Base-by-base conservation (phyloP, 2,888 invertebrate genomes). In the Hypselothyrea guttata region DNA sequence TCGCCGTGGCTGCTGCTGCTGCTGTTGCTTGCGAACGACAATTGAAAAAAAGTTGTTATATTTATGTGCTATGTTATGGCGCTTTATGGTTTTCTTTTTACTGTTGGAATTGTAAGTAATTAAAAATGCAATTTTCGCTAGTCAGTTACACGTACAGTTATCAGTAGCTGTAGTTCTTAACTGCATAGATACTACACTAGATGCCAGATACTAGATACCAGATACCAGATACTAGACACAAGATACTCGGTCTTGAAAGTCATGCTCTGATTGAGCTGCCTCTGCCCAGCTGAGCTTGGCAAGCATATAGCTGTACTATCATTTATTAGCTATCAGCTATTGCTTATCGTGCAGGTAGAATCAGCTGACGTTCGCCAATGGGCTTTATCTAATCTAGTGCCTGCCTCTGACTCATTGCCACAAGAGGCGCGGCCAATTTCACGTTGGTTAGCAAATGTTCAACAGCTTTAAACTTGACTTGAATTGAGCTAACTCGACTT, bases 341-440 rank as follows among this genome's bases (percentile, higher is more conserved):
- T 7, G 28, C 28, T 28, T 28, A 41, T 44, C 51, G 33, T 22
- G 22, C 15, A n/a, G 35, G 34, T 35, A 22, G 5, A 4, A 42
- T 64, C 58, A 53, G 64, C 38, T 53, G 64, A 45, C 59, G 60
- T 59, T 52, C 35, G 59, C 40, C 52, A 58, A 45, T 63, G 44
- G 34, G 30, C 35, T 44, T 42, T 64, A 64, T 64, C 64, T 64
- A 47, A 64, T 64, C 64, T 15, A 41, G 46, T 8, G 16, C 13
- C 15, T 9, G 13, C 8, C 37, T 5, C 2, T 62, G 63, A 63
- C 40, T 63, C 62, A 62, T 9, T 7, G 9, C 35, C 28, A 35
- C 12, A 33, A 44, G 47, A 47, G 40, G 22, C 16, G 22, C 5
- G 22, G 22, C 16, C 34, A 31, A 2, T 0, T 31, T 7, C 9